Evolutionary conservation across 2,113 vertebrate species (phyloP).

Genomic region (Campylomormyrus tamandua): DNA sequence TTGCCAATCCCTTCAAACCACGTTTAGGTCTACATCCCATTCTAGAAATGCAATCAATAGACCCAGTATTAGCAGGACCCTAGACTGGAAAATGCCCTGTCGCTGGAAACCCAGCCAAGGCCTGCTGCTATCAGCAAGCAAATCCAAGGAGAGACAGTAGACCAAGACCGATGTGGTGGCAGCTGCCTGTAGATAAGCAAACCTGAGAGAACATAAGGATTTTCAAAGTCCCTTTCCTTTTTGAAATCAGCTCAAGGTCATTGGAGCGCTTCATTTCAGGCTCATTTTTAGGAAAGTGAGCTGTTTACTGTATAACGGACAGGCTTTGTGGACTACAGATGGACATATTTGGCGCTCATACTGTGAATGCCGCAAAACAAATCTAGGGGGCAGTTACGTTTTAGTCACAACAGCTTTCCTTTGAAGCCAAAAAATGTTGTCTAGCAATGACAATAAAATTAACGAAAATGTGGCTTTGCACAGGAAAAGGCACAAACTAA

Average conservation of each 20-base stretch:
- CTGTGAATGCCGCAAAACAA: neutral
- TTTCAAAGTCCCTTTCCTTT: conserved; percentile 19
- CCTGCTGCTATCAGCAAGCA: conserved; percentile 21
- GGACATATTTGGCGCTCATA: neutral
- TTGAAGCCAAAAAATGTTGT: neutral
- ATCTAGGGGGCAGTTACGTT: neutral
- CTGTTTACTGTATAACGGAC: neutral
- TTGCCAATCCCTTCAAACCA: conserved; percentile 14
- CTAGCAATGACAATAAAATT: neutral
- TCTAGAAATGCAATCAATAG: conserved; percentile 30
- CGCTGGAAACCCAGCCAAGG: conserved; percentile 22
- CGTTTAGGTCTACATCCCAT: conserved; percentile 20
- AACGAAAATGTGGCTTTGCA: neutral
- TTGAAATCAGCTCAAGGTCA: neutral
- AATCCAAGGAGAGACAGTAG: neutral
- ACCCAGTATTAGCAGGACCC: conserved; percentile 28
- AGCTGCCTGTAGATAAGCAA: conserved; percentile 33
- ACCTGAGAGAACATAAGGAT: conserved; percentile 16
- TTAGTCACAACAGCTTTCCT: neutral
- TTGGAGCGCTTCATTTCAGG: neutral
- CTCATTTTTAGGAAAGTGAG: neutral
- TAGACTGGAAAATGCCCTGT: conserved; percentile 29
- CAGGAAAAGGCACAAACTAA: neutral
- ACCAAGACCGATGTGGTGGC: conserved; percentile 37
- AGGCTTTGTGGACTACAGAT: neutral